Base-by-base conservation (phyloP, 37 sponge, comb jelly and placozoan species). In the Corticium candelabrum region DNA sequence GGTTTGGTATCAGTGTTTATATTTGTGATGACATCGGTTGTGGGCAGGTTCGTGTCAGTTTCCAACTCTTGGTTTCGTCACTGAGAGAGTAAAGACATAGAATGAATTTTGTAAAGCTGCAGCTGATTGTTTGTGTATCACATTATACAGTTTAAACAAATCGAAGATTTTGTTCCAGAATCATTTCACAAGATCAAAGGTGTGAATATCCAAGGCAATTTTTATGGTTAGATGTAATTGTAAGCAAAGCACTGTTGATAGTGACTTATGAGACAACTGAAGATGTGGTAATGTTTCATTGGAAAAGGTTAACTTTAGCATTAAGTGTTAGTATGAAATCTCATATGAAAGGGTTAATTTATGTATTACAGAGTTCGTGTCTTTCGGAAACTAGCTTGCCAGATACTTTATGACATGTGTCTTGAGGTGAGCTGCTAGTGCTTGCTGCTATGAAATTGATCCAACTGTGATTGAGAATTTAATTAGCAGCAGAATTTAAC, bases 21-120 rank as follows among this genome's bases (percentile, higher is more conserved):
- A 56, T 27, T 27, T 27, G 67, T 56, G 21, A 27, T 56, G 27
- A 27, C 21, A 27, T 56, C 27, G 27, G 27, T 27, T 27, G 21
- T 27, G 27, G 27, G 35, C 35, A 70, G 73, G 73, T 32, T 92
- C 96, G 21, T 99, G 99, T 56, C 99, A 99, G 88, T 96, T 95
- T 86, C 99, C 99, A n/a, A 99, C 99, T 3, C 93, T 99, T 34
- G 99, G 99, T n/a, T 99, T 99, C 86, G 96, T 95, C 31, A 96
- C 95, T 71, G 99, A 97, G 62, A 89, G 99, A 75, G 93, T 92
- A 41, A n/a, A n/a, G n/a, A n/a, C n/a, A n/a, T n/a, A n/a, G n/a
- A n/a, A n/a, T n/a, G n/a, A n/a, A n/a, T n/a, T n/a, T n/a, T n/a
- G n/a, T n/a, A n/a, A 85, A 85, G 67, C 15, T 74, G 33, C 35